Evolutionary conservation across 2,888 invertebrate species (phyloP).

Genomic region (Apantesis nais): DNA sequence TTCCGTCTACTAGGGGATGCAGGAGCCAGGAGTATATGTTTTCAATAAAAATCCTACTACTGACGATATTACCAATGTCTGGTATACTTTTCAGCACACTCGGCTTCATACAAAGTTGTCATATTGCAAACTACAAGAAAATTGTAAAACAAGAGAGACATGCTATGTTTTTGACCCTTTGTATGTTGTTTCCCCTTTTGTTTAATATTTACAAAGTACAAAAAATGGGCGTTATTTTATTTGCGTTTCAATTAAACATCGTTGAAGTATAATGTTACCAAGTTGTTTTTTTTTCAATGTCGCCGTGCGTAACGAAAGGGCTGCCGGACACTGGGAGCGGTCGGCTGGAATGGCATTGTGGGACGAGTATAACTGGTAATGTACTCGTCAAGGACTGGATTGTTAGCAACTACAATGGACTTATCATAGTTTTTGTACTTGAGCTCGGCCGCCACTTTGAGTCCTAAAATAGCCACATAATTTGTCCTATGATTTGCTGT

Average conservation of each 20-base stretch:
- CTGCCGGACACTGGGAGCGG: slow-evolving; percentile 48
- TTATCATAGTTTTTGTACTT: slow-evolving; percentile 32
- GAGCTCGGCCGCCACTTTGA: slow-evolving; percentile 20
- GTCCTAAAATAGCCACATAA: slow-evolving; percentile 3
- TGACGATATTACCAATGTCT: background rate
- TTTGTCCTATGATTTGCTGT: background rate
- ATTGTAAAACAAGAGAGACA: background rate
- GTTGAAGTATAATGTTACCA: slow-evolving; percentile 31
- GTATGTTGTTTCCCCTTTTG: background rate
- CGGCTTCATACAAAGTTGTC: background rate
- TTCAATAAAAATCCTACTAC: background rate
- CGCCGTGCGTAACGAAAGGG: slow-evolving; percentile 48
- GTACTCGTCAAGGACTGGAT: slow-evolving; percentile 51
- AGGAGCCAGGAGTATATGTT: background rate
- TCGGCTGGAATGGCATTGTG: slow-evolving; percentile 59
- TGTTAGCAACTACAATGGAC: slow-evolving; percentile 41
- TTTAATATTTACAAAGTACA: no score
- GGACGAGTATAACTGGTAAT: slow-evolving; percentile 56
- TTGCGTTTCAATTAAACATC: slow-evolving; percentile 12
- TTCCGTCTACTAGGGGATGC: no score
- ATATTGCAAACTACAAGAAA: background rate
- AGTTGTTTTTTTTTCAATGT: slow-evolving; percentile 33
- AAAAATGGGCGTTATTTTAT: no score
- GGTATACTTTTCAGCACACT: background rate
- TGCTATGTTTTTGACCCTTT: background rate